Percentiles rank a stretch among this genome's conserved stretches.
phyloP scores from a whole-genome alignment of 2,888 invertebrate genomes.

The Xylophagus ater region DNA sequence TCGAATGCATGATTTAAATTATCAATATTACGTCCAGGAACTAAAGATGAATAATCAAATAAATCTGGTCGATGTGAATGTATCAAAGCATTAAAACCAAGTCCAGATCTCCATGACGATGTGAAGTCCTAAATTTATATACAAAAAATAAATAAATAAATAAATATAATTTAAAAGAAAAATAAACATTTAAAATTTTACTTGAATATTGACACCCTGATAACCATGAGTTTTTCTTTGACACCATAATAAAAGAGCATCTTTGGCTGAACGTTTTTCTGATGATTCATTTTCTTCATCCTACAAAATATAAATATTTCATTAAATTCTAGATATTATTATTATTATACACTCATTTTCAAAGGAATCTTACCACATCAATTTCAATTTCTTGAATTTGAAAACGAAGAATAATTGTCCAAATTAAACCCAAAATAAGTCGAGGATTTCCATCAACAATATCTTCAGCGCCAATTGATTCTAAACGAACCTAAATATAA shows the following conservation, averaged over 20 bases:
- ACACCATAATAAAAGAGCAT: conserved; percentile 95
- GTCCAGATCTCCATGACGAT: conserved; percentile 89
- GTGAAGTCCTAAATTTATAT: conserved; percentile 55
- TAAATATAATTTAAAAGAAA: neutral
- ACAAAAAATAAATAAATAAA: neutral
- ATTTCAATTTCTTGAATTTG: conserved; percentile 99
- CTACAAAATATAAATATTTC: conserved; percentile 37
- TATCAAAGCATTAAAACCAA: conserved; percentile 97
- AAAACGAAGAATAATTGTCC: conserved; percentile 98
- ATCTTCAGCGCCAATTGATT: conserved; percentile 98
- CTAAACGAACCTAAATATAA: conserved; percentile 69
- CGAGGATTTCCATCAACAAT: conserved; percentile 97
- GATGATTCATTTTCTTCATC: conserved; percentile 94
- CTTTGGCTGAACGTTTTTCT: conserved; percentile 97
- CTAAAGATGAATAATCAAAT: conserved; percentile 74
- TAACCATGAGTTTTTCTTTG: conserved; percentile 96
- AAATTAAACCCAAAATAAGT: conserved; percentile 92
- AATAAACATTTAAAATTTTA: conserved; percentile 5
- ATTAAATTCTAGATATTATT: neutral
- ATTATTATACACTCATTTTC: too few species aligned
- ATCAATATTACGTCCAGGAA: conserved; percentile 74
- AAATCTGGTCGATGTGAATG: conserved; percentile 95
- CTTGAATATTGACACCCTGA: conserved; percentile 70
- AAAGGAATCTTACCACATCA: conserved; percentile 75
- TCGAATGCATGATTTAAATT: conserved; percentile 98